phyloP scores from a whole-genome alignment of 2,797 vertebrate genomes.

The Psittacula echo region DNA sequence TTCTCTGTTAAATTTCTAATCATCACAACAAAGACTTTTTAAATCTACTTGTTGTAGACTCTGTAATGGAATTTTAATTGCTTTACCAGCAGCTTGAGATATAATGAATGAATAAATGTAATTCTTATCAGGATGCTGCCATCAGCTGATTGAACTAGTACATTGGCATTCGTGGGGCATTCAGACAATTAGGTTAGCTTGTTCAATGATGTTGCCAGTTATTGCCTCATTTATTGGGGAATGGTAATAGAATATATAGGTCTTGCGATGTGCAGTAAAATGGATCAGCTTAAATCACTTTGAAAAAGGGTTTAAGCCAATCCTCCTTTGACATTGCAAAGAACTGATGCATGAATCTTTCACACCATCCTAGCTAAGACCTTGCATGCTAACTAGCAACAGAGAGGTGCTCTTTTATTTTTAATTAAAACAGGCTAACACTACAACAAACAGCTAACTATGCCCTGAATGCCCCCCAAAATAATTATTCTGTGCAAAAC shows the following conservation, averaged over 20 bases:
- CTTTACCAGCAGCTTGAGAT: not conserved
- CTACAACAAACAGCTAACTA: not conserved
- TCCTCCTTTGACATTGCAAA: not conserved
- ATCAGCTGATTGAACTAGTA: not conserved
- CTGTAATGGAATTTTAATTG: slow-evolving; percentile 31
- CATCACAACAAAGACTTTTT: not conserved
- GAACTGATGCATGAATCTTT: not conserved
- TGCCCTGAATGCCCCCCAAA: not conserved
- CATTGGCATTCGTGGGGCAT: not conserved
- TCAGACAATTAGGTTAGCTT: not conserved
- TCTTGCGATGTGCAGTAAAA: not conserved
- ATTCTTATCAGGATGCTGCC: not conserved
- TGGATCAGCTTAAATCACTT: not conserved
- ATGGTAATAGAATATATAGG: not conserved
- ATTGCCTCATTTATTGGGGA: not conserved
- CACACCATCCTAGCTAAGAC: not conserved
- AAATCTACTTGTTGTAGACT: not conserved
- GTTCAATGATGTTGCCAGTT: not conserved
- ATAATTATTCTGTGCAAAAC: not conserved
- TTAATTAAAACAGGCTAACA: not conserved
- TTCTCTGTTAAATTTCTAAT: slow-evolving; percentile 9
- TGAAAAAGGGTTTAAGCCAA: not conserved
- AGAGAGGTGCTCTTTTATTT: not conserved
- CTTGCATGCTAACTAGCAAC: not conserved
- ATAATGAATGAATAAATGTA: not conserved